A percentile compares a stretch with the other conserved stretches of the same genome.
These are phyloP conservation scores for Aphelinus atriplicis DNA, from an alignment of 1,140 invertebrate genomes.

Conservation along the genomic window DNA sequence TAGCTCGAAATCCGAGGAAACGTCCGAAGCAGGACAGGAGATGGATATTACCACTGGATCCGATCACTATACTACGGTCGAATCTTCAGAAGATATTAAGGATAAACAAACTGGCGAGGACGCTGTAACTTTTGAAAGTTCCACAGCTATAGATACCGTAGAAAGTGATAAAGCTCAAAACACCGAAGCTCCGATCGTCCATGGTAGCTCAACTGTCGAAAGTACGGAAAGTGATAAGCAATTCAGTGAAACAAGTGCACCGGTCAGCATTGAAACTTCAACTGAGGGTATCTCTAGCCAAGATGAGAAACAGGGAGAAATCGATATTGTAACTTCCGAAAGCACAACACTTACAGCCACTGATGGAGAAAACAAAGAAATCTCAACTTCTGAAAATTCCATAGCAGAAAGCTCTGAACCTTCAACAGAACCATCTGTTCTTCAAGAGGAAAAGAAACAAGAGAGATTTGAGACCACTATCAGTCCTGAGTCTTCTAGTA, in stretches of 20 bases:
- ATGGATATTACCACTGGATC: constrained; percentile 53
- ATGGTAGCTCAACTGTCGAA: no score
- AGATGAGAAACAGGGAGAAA: no score
- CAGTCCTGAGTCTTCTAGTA: neutral
- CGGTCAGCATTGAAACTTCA: neutral
- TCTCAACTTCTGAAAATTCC: no score
- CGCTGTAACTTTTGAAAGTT: neutral
- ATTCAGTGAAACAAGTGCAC: constrained; percentile 11
- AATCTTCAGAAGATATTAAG: neutral
- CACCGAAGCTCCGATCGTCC: no score
- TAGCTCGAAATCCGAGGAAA: neutral
- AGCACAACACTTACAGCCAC: no score
- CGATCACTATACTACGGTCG: constrained; percentile 3
- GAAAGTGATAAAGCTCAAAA: no score
- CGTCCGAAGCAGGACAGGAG: constrained; percentile 9
- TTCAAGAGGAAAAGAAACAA: constrained; percentile 19
- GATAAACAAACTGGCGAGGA: constrained; percentile 3
- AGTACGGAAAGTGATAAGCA: constrained; percentile 9
- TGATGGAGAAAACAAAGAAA: no score
- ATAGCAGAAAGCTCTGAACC: neutral
- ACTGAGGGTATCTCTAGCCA: no score
- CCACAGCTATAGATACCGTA: neutral
- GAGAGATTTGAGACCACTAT: neutral
- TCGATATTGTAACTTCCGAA: no score
- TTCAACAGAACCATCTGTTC: neutral